phyloP scores from a whole-genome alignment of 2,888 invertebrate genomes.

The Spatulosminthurus flaviceps region DNA sequence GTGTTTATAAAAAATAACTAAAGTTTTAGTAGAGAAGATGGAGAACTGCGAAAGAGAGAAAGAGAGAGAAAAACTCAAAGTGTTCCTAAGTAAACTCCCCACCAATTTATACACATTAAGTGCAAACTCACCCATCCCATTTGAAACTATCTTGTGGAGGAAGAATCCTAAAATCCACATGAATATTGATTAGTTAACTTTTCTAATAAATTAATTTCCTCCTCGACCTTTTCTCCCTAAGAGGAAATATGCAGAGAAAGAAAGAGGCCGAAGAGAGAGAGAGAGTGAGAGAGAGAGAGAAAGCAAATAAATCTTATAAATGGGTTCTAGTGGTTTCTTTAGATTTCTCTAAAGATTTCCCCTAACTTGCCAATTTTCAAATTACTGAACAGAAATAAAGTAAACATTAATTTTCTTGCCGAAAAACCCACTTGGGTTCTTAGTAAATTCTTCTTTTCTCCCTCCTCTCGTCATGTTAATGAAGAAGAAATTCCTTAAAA shows the following conservation, averaged over 20 bases:
- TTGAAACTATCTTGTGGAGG: too few species aligned
- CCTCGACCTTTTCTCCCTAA: background rate
- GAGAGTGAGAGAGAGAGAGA: background rate
- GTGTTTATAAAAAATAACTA: conserved; percentile 13
- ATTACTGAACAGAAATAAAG: conserved; percentile 7
- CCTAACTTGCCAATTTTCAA: conserved; percentile 12
- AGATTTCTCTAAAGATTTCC: conserved; percentile 4
- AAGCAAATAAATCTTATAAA: conserved; percentile 3
- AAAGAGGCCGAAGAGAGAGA: background rate
- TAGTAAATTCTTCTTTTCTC: background rate
- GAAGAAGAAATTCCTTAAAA: conserved; percentile 8
- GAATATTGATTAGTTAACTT: conserved; percentile 18
- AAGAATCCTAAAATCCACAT: background rate
- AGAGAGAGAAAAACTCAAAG: background rate
- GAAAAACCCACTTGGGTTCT: background rate
- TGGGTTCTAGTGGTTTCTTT: conserved; percentile 3
- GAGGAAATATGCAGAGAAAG: background rate
- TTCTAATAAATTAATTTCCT: conserved; percentile 18
- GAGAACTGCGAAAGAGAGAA: background rate
- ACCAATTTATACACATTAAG: too few species aligned
- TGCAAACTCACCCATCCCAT: too few species aligned
- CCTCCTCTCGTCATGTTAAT: background rate
- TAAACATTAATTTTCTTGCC: conserved; percentile 9
- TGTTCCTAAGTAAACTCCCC: too few species aligned
- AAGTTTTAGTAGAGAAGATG: background rate